Evolutionary conservation across 2,888 invertebrate genomes (phyloP).

Genomic region (Cordilura impudica): DNA sequence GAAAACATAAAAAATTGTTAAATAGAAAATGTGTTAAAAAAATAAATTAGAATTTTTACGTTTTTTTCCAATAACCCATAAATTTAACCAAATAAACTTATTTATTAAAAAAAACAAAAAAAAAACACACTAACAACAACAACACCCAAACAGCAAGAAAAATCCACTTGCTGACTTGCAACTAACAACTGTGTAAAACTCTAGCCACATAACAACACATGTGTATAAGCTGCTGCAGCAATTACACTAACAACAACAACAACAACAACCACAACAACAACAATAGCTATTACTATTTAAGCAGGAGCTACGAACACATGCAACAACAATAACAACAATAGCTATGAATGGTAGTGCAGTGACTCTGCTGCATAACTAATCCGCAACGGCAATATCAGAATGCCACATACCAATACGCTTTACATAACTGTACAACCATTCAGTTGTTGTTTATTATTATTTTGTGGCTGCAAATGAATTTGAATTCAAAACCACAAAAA

Average conservation of each 20-base stretch:
- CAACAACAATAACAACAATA: slow-evolving; percentile 20
- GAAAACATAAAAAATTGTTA: background rate
- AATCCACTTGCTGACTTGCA: slow-evolving; percentile 59
- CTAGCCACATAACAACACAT: background rate
- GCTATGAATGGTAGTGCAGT: slow-evolving; percentile 7
- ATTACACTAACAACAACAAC: too few relatives aligned
- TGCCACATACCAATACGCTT: slow-evolving; percentile 58
- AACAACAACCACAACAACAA: slow-evolving; percentile 9
- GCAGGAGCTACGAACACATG: slow-evolving; percentile 25
- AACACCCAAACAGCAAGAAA: slow-evolving; percentile 2
- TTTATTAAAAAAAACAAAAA: slow-evolving; percentile 30
- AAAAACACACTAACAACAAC: background rate
- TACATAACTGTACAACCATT: slow-evolving; percentile 51
- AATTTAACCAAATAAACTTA: slow-evolving; percentile 53
- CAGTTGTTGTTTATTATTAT: slow-evolving; percentile 62
- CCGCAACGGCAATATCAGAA: slow-evolving; percentile 56
- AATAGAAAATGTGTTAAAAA: slow-evolving; percentile 17
- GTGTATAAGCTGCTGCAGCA: too few relatives aligned
- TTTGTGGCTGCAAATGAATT: slow-evolving; percentile 63
- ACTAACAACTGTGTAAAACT: slow-evolving; percentile 37
- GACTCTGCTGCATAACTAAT: slow-evolving; percentile 53
- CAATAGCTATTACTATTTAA: slow-evolving; percentile 18
- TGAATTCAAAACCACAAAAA: slow-evolving; percentile 53
- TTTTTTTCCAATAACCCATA: slow-evolving; percentile 47
- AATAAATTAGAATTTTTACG: slow-evolving; percentile 26